Base-by-base conservation (phyloP, 2,797 vertebrate genomes). In the Melanotaenia nigrans region DNA sequence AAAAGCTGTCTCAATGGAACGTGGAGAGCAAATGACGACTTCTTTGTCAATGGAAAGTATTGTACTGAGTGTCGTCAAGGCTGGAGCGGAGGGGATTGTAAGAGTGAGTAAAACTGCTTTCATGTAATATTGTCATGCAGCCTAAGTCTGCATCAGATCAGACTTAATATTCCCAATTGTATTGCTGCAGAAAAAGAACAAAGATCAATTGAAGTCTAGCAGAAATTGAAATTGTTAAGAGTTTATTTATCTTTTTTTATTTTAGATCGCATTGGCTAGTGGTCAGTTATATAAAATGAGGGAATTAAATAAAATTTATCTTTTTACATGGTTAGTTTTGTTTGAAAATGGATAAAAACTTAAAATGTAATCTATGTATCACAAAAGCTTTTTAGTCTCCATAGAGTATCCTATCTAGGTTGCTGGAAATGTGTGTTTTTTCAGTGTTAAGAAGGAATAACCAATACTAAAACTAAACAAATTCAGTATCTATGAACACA, bases 71-170 rank as follows among this genome's bases (percentile, higher is more conserved):
- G 97, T 87, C 94, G 95, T 61, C 92, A 94, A 0, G 97, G 97
- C 82, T 98, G 97, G 97, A 96, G 97, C 0, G 96, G 96, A 66
- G 97, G 96, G 47, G 96, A 96, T 87, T 97, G 96, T 89, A 96
- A 95, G 94, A 94, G 97, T 97, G 90, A 96, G 96, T 96, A 73
- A 56, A n/a, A 51, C 5, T 36, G 32, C 58, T 65, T 25, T 47
- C n/a, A 64, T 51, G 36, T 53, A 13, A 35, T 5, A 22, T 42
- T 13, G n/a, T 42, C 40, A 10, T 25, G 4, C 42, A 20, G 16
- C 11, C n/a, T 38, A 56, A 47, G 58, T 24, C 32, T 32, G 4
- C 28, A 4, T 32, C 20, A 59, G 24, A 49, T 61, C 18, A 25
- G 4, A 53, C 8, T 3, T 6, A 65, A 57, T 33, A 68, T 63